Base-by-base conservation (phyloP, 2,113 vertebrate genomes). In the Elgaria multicarinata region DNA sequence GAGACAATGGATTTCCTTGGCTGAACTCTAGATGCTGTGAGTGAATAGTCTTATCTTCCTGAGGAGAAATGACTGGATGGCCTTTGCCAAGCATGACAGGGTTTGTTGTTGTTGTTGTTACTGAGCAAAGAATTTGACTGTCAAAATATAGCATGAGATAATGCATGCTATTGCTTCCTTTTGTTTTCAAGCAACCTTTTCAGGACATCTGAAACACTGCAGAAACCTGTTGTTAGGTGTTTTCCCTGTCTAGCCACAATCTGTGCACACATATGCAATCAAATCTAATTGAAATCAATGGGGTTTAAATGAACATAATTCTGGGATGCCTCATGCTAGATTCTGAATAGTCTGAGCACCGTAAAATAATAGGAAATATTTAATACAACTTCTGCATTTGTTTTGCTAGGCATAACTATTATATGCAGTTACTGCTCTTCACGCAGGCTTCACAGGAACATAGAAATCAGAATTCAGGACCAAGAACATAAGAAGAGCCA, bases 251-350 rank as follows among this genome's bases (percentile, higher is more conserved):
- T 71, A 14, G 33, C 66, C 39, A 64, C 26, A 33, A 71, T n/a
- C 14, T 71, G 31, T 71, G 64, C 86, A 58, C 20, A 86, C 81
- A 89, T 83, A 80, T 74, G 85, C 12, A 62, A 31, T 18, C 87
- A n/a, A 87, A 33, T 66, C 80, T 77, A 90, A 91, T 90, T 80
- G 46, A 89, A 83, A 87, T 44, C 42, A 1, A 22, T 9, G 0
- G 77, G 24, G 42, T 42, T 44, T 42, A 44, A 42, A 20, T 24
- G 39, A 42, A 26, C 39, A 7, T 75, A 39, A 75, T 20, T 77
- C 72, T 78, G 46, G 9, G 46, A 33, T 50, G 46, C 26, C 39
- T 67, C 64, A 39, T 13, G 62, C 58, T 42, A 82, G 62, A 26
- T 64, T 83, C 44, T 69, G 42, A 50, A 69, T 22, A 69, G 31